Conservation (phyloP, 2,888 invertebrate genomes). For the Leucoma salicis region DNA sequence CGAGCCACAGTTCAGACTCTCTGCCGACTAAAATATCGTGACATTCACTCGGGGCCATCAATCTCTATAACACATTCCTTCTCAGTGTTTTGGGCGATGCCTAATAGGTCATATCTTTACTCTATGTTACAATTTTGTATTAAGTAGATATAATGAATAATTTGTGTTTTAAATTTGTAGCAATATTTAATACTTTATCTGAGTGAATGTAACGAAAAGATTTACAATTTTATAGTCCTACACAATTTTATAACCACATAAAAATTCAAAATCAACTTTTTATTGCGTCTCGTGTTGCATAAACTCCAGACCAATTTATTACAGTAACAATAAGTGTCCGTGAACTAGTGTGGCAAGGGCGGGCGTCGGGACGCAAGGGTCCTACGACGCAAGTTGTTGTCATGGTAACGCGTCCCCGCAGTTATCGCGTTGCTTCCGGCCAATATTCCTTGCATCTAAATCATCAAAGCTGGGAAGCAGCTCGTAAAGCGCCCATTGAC, state of each 20-base stretch:
- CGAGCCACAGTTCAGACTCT: no score
- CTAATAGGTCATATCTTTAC: no score
- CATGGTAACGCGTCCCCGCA: constrained; percentile 61
- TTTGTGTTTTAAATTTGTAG: no score
- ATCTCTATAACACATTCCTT: no score
- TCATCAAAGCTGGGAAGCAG: constrained; percentile 72
- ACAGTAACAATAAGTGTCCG: constrained; percentile 77
- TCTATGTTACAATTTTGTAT: no score
- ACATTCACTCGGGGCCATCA: no score
- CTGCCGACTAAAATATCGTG: no score
- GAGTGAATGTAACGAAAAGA: constrained; percentile 3
- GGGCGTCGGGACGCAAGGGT: constrained; percentile 45
- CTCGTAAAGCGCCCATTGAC: constrained; percentile 74
- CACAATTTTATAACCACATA: constrained; percentile 14
- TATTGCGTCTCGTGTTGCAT: constrained; percentile 66
- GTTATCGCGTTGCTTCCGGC: constrained; percentile 56
- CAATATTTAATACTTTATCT: constrained; percentile 1
- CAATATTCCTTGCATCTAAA: constrained; percentile 76
- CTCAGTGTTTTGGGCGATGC: no score
- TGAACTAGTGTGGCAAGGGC: constrained; percentile 69
- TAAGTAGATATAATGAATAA: no score
- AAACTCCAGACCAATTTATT: constrained; percentile 78
- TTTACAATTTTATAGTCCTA: no score
- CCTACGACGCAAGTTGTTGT: constrained; percentile 41
- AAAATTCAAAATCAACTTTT: constrained; percentile 51